Evolutionary conservation across 2,797 vertebrate species (phyloP).

Genomic region (Lithobates sylvaticus): DNA sequence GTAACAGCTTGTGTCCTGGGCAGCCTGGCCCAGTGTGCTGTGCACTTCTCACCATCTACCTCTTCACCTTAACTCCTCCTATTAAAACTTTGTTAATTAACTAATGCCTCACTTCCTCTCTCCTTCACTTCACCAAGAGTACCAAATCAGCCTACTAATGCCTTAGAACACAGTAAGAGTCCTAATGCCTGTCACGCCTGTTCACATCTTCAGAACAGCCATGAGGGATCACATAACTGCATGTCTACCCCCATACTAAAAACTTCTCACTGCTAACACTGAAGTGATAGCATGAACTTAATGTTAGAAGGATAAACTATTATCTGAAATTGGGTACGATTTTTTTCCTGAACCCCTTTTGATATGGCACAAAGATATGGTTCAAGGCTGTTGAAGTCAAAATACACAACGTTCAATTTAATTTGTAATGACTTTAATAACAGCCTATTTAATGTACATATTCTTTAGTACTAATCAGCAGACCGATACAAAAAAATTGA

Average conservation of each 20-base stretch:
- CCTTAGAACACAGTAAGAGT: not conserved
- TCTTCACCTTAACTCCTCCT: slow-evolving; percentile 48
- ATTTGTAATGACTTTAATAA: too few species aligned
- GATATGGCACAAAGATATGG: too few species aligned
- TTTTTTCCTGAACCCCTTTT: too few species aligned
- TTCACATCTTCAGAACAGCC: slow-evolving; percentile 25
- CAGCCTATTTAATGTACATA: too few species aligned
- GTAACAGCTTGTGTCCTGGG: slow-evolving; percentile 81
- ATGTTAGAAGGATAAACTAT: not conserved
- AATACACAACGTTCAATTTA: too few species aligned
- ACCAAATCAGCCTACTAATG: slow-evolving; percentile 29
- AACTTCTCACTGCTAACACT: not conserved
- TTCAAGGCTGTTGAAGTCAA: too few species aligned
- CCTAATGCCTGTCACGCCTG: slow-evolving; percentile 29
- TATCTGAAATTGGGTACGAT: not conserved
- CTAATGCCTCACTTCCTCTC: slow-evolving; percentile 64
- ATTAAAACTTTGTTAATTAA: slow-evolving; percentile 63
- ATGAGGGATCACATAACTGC: slow-evolving; percentile 24
- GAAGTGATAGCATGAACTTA: slow-evolving; percentile 15
- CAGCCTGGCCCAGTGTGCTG: slow-evolving; percentile 65
- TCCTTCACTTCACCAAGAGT: slow-evolving; percentile 40
- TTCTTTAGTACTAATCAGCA: too few species aligned
- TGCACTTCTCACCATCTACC: slow-evolving; percentile 54
- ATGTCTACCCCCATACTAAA: slow-evolving; percentile 7
- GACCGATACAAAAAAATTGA: too few species aligned